Evolutionary conservation across 1,140 invertebrate genomes (phyloP).

Genomic region (Augochlora pura): DNA sequence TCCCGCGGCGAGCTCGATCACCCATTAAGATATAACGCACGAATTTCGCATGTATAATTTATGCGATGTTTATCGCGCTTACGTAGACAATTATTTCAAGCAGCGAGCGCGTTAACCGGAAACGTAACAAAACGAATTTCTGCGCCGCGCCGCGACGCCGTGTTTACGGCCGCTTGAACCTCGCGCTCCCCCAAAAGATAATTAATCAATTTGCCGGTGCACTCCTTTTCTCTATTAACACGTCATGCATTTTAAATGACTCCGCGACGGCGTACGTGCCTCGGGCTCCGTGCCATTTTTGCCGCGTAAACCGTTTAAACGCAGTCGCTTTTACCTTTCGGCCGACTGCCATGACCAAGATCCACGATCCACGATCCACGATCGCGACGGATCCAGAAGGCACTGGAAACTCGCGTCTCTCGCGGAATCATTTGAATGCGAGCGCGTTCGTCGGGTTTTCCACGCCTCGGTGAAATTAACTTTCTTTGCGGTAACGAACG

Average conservation of each 20-base stretch:
- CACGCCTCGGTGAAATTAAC: too few species aligned
- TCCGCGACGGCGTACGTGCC: background rate
- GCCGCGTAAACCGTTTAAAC: background rate
- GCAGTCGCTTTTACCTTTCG: too few species aligned
- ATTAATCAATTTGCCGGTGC: background rate
- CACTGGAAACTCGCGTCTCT: too few species aligned
- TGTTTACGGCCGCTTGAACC: background rate
- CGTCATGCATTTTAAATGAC: background rate
- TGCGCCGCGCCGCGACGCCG: background rate
- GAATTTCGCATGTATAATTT: slow-evolving; percentile 14
- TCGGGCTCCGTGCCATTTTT: background rate
- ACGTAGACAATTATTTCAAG: slow-evolving; percentile 6
- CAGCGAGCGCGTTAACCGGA: background rate
- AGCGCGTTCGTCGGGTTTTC: too few species aligned
- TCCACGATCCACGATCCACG: too few species aligned
- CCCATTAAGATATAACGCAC: background rate
- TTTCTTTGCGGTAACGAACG: too few species aligned
- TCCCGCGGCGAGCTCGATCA: background rate
- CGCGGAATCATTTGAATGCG: too few species aligned
- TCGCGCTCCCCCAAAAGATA: background rate
- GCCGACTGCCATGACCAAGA: too few species aligned
- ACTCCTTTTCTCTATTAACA: background rate
- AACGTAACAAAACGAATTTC: background rate
- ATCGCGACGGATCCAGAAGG: too few species aligned
- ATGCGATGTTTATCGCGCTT: background rate